Percentiles rank a stretch among this genome's conserved stretches.
These are phyloP conservation scores for Lepus townsendii DNA, from an alignment of 2,797 vertebrate species.

Conservation along the genomic window DNA sequence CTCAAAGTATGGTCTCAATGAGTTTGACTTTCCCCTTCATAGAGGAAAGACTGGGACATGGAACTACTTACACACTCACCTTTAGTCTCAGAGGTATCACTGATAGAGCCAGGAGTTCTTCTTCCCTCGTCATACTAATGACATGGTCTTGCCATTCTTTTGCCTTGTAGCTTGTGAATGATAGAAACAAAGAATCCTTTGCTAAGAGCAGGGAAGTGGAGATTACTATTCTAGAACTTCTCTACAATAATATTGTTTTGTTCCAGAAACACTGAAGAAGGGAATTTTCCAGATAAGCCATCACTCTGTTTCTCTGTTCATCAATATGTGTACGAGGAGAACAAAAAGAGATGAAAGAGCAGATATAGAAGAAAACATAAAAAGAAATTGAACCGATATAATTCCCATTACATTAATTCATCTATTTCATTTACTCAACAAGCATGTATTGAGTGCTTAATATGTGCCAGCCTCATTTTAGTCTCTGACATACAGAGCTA, in stretches of 20 bases:
- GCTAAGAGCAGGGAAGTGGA: neutral
- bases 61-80: neutral
- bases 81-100: neutral
- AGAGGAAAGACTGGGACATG: neutral
- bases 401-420: neutral
- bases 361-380: neutral
- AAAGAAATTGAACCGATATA: neutral
- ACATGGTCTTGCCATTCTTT: neutral
- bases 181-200: neutral
- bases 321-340: neutral
- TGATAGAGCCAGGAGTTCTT: neutral
- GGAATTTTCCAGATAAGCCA: neutral
- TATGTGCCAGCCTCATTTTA: neutral
- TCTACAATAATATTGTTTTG: neutral
- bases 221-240: neutral
- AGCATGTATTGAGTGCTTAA: neutral
- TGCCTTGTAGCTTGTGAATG: neutral
- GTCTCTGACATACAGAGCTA: neutral
- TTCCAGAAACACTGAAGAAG: neutral
- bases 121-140: neutral
- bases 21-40: neutral
- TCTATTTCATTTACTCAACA: neutral
- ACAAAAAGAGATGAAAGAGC: neutral
- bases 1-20: neutral
- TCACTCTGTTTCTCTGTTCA: neutral